Base-by-base conservation (phyloP, 2,797 vertebrate species). In the Pachyuromys duprasi region DNA sequence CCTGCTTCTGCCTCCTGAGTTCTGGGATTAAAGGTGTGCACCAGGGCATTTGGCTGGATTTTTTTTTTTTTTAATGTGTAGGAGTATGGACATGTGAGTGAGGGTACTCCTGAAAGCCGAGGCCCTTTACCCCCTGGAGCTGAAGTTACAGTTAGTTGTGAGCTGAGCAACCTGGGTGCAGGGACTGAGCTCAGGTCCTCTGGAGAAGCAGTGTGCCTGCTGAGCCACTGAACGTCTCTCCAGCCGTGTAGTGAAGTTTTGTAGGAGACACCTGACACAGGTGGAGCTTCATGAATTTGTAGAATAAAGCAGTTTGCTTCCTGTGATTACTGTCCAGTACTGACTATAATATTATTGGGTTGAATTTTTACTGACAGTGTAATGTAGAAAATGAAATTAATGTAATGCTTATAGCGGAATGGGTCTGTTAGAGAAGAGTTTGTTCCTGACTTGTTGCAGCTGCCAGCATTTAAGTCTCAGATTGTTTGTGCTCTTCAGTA, bases 251-350 rank as follows among this genome's bases (percentile, higher is more conserved):
- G 5, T 81, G 22, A 81, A 62, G 79, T 62, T 65, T 67, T 92
- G 9, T 86, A 83, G 45, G 57, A 83, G 65, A 55, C 63, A 63
- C 42, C 42, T 67, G 86, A 93, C 96, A 96, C 97, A 95, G 96
- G 75, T 95, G 94, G 94, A 91, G 91, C 93, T 84, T 83, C 94
- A 89, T 94, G 63, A 91, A 49, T 80, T 90, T 60, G 5, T 75
- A 76, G 57, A 65, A 55, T 96, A 79, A 91, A 90, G n/a, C 17
- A 45, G 11, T 33, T 91, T 80, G 36, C 72, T 89, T 86, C n/a
- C 80, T 49, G 60, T 80, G 72, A 9, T 89, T 94, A 90, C 55
- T 79, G 17, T 89, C 22, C 8, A 65, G 45, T 72, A 84, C 75
- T 87, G 80, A 36, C 75, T 93, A 6, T 90, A 86, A 74, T 90